Base-by-base conservation (phyloP, 2,888 invertebrate species). In the Drosophila neonasuta region DNA sequence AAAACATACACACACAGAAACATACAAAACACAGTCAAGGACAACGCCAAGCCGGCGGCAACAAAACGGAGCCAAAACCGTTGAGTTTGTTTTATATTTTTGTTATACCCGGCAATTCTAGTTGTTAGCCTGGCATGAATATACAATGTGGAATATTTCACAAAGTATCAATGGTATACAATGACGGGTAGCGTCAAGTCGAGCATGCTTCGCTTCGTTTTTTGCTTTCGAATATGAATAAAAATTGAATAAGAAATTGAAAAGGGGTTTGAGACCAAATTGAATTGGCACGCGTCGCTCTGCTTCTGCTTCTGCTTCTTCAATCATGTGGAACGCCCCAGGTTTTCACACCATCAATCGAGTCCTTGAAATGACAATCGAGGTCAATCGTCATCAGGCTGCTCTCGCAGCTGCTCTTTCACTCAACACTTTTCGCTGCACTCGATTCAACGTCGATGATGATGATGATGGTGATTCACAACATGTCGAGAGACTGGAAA, bases 1-100 rank as follows among this genome's bases (percentile, higher is more conserved):
- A 3, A 45, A 24, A 45, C 9, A 39, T 5, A 32, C 44, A 44
- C 11, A 36, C n/a, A 11, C 4, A 20, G 15, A 44, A 15, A 54
- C 6, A 36, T 10, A 29, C 36, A 36, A 36, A 56, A 45, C 29
- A 50, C 48, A 48, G 68, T 68, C 75, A 76, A 76, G 79, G 79
- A 79, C 75, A 76, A 64, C 79, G 75, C 67, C 77, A 66, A 60
- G 77, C 61, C 62, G 80, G 72, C 73, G 76, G 59, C 75, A 44
- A 44, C 17, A 44, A 52, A 69, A 42, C 45, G 54, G 55, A 68
- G 62, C 52, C 56, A 61, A 52, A 39, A 39, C n/a, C 52, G 44
- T 29, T 51, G 11, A 51, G 17, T 30, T 32, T 24, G 24, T 61
- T 42, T 13, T 20, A 11, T 44, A 41, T 30, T 36, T 41, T 41